A percentile compares a stretch with the other conserved stretches of the same genome.
Evolutionary conservation across 2,113 vertebrate species (phyloP).

Genomic region (Tetrao urogallus): DNA sequence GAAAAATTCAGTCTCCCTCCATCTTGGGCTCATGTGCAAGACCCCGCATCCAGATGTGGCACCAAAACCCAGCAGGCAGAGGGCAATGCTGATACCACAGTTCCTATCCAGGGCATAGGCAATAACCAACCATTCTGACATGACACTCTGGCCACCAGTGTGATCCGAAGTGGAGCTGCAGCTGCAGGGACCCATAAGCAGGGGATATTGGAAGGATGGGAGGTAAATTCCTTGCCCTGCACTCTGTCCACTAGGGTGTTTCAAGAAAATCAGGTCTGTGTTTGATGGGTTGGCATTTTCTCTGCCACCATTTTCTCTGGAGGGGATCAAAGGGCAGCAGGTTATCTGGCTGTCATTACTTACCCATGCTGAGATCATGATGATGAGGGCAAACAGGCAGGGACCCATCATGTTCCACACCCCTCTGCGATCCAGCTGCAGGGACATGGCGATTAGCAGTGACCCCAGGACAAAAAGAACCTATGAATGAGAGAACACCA

Average conservation of each 20-base stretch:
- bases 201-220: not conserved
- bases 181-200: not conserved
- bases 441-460: constrained; percentile 92
- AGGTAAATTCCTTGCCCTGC: not conserved
- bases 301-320: not conserved
- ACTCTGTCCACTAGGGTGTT: not conserved
- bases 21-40: not conserved
- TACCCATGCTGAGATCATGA: constrained; percentile 92
- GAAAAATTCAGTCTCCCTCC: not conserved
- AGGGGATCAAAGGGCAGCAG: not conserved
- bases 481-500: constrained; percentile 68
- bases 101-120: not conserved
- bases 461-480: constrained; percentile 88
- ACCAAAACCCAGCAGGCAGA: not conserved
- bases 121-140: not conserved
- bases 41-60: not conserved
- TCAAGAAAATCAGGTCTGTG: not conserved
- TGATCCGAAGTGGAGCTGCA: not conserved
- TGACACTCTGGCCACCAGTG: accelerated
- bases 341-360: constrained; percentile 47
- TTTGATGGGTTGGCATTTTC: not conserved
- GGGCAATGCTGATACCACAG: not conserved
- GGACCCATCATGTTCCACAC: constrained; percentile 97
- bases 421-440: constrained; percentile 93
- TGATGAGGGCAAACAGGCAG: constrained; percentile 85